A percentile compares a stretch with the other conserved stretches of the same genome.
Evolutionary conservation across 2,797 vertebrate species (phyloP).

Genomic region (Myotis planiceps): DNA sequence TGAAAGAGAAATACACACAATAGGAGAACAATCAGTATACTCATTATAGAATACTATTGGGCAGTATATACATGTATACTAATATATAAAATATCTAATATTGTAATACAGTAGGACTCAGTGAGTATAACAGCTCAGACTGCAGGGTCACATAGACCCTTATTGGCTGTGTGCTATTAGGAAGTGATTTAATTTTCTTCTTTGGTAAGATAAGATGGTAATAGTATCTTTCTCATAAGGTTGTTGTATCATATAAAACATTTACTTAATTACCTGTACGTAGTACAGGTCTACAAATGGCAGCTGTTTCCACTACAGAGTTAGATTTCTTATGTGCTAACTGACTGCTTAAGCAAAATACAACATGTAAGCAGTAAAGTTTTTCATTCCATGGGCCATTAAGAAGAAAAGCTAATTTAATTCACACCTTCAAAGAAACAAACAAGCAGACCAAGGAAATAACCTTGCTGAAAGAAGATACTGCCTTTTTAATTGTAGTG

Average conservation of each 20-base stretch:
- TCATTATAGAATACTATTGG: neutral
- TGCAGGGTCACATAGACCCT: neutral
- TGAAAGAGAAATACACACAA: neutral
- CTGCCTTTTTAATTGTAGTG: neutral
- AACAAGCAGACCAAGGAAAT: neutral
- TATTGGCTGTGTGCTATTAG: neutral
- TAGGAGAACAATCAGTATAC: neutral
- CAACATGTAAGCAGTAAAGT: neutral
- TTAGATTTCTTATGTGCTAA: conserved; percentile 13
- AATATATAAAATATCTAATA: neutral
- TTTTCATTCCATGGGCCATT: neutral
- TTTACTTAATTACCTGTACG: neutral
- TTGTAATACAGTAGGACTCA: neutral
- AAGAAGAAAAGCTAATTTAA: neutral
- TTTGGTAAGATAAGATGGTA: neutral
- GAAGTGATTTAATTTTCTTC: neutral
- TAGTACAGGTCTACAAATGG: neutral
- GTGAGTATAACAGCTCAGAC: neutral
- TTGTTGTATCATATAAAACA: neutral
- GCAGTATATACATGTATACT: neutral
- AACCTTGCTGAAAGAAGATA: neutral
- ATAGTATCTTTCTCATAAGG: neutral
- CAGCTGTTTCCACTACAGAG: neutral
- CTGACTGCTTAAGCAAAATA: neutral
- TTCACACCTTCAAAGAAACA: neutral